Base-by-base conservation (phyloP, 2,113 vertebrate species). In the Nycticebus coucang region DNA sequence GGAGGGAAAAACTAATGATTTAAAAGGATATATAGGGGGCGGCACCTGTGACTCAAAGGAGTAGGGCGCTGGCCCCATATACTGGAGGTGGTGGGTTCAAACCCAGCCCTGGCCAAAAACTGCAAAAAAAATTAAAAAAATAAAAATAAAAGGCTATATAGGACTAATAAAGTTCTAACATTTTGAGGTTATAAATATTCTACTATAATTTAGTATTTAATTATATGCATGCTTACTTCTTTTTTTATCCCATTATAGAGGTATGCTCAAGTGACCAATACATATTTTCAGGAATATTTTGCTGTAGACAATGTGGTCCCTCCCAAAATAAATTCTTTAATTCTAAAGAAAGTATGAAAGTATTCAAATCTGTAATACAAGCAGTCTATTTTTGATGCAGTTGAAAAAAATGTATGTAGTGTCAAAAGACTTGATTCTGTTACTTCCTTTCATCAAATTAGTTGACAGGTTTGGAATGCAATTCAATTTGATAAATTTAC, bases 1-100 rank as follows among this genome's bases (percentile, higher is more conserved):
- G 96, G 97, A 98, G 68, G 8, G 4, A 59, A 75, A 53, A 14
- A 30, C 68, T 81, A 97, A 95, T 97, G 89, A 96, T 96, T 97
- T 97, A 97, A 97, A 93, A 93, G 71, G 92, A 37, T 86, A 92
- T 89, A 57, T 0, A 30, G 24, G 77, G 41, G 41, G 41, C 5
- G 41, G 41, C 41, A 41, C 41, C 41, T 41, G 41, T 41, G 41
- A 41, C 41, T 41, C 41, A 41, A 41, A 5, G 41, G 41, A 41
- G 3, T 41, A 41, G 41, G 41, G 41, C 41, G 5, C 41, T 41
- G 41, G 41, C 41, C 41, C 41, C 41, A 41, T 41, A 41, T 41
- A 41, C 41, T 41, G 41, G 41, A 41, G 41, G 41, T 41, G 41
- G 41, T 41, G 41, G 41, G 41, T 41, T 41, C 41, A 41, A 41